Evolutionary conservation across 2,797 vertebrate species (phyloP).

Genomic region (Crypturellus tataupa): DNA sequence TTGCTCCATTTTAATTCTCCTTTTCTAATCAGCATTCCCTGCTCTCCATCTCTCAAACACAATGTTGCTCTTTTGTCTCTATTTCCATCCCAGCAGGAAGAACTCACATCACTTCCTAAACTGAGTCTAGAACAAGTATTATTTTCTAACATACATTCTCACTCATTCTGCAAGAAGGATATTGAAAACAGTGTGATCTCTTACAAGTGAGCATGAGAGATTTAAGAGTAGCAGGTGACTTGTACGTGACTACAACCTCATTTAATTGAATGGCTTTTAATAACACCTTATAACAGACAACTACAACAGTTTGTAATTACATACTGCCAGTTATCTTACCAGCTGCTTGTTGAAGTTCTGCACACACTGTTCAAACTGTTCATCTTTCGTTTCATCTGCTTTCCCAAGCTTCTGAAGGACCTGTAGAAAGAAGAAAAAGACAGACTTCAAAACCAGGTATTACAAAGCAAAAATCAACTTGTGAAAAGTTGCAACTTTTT

Average conservation of each 20-base stretch:
- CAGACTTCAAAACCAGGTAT: neutral
- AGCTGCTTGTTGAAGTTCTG: conserved; percentile 99
- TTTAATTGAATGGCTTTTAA: conserved; percentile 19
- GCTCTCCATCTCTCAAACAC: neutral
- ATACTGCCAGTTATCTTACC: conserved; percentile 79
- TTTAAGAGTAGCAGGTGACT: neutral
- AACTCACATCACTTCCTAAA: neutral
- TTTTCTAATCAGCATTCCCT: neutral
- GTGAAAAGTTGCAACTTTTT: neutral
- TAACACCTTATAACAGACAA: neutral
- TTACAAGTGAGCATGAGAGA: neutral
- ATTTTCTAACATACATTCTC: neutral
- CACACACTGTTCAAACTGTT: conserved; percentile 96
- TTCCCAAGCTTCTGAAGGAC: conserved; percentile 98
- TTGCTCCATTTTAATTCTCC: neutral
- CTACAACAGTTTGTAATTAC: conserved; percentile 10
- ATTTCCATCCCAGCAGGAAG: neutral
- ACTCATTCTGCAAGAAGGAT: neutral
- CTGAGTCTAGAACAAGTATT: neutral
- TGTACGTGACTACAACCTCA: neutral
- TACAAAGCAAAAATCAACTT: neutral
- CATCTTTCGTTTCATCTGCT: conserved; percentile 98
- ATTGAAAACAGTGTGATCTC: neutral
- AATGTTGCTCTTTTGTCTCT: neutral
- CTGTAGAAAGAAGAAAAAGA: conserved; percentile 74